Conservation (phyloP, 2,888 invertebrate species). For the Orthosia gothica region DNA sequence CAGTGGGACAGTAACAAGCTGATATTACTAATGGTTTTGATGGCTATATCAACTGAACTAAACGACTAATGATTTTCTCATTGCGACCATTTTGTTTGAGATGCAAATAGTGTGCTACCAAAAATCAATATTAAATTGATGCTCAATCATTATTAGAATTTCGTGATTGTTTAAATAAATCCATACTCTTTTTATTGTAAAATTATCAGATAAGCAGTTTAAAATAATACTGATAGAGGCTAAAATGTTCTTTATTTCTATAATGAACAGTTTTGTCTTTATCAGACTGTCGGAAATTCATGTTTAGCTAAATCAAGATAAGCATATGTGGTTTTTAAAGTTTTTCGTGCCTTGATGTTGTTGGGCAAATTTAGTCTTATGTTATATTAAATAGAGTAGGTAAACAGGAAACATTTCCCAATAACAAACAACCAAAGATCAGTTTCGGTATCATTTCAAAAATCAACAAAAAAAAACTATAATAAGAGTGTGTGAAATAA, state of each 20-base stretch:
- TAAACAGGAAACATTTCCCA: neutral
- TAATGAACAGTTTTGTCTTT: neutral
- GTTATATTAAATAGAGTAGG: slow-evolving; percentile 17
- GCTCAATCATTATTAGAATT: slow-evolving; percentile 4
- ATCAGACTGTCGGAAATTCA: neutral
- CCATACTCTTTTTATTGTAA: neutral
- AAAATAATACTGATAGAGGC: neutral
- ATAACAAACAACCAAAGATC: neutral
- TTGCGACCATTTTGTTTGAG: slow-evolving; percentile 2
- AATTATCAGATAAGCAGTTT: neutral
- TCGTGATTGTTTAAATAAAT: neutral
- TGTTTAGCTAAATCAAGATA: neutral
- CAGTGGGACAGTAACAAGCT: neutral
- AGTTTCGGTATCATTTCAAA: neutral
- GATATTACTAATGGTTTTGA: neutral
- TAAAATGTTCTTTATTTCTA: neutral
- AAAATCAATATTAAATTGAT: neutral
- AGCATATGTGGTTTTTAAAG: neutral
- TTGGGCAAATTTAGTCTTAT: slow-evolving; percentile 3
- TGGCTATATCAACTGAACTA: slow-evolving; percentile 26
- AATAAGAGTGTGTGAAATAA: neutral
- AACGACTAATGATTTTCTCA: slow-evolving; percentile 11
- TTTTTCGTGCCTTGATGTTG: neutral
- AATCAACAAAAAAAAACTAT: no score
- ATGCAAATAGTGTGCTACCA: neutral